These are phyloP conservation scores for Drosophila saltans DNA, from an alignment of 1,140 invertebrate genomes.

Conservation along the genomic window DNA sequence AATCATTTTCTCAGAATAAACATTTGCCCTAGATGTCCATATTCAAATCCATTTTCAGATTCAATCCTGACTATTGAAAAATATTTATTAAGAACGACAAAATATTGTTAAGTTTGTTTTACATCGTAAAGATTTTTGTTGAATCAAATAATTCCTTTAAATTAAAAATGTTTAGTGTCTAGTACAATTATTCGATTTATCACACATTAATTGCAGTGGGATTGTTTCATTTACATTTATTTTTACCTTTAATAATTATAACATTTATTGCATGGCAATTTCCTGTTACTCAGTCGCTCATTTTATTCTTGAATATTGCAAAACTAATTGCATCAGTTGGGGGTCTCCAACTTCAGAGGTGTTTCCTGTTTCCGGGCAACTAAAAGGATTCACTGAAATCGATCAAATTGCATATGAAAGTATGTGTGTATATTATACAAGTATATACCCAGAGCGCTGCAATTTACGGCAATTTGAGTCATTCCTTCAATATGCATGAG, in stretches of 20 bases:
- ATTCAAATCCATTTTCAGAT: too few relatives aligned
- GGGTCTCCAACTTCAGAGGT: neutral
- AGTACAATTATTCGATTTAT: too few relatives aligned
- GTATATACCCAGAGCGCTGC: neutral
- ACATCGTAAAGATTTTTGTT: neutral
- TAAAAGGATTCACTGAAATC: conserved; percentile 9
- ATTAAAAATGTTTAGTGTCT: too few relatives aligned
- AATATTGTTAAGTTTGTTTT: neutral
- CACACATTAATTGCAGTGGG: too few relatives aligned
- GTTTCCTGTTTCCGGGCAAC: conserved; percentile 8
- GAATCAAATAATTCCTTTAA: too few relatives aligned
- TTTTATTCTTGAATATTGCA: conserved; percentile 2
- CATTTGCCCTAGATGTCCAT: too few relatives aligned
- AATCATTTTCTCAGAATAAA: too few relatives aligned
- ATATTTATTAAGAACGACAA: neutral
- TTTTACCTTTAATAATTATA: neutral
- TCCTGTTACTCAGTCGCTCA: conserved; percentile 3
- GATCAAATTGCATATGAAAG: conserved; percentile 6
- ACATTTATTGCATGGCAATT: neutral
- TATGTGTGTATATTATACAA: neutral
- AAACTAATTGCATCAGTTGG: conserved; percentile 8
- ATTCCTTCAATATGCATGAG: neutral
- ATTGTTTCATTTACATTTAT: neutral
- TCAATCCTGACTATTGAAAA: neutral
- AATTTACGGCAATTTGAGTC: neutral